Conservation (phyloP, 2,888 invertebrate genomes). For the Amblyjoppa proteus region DNA sequence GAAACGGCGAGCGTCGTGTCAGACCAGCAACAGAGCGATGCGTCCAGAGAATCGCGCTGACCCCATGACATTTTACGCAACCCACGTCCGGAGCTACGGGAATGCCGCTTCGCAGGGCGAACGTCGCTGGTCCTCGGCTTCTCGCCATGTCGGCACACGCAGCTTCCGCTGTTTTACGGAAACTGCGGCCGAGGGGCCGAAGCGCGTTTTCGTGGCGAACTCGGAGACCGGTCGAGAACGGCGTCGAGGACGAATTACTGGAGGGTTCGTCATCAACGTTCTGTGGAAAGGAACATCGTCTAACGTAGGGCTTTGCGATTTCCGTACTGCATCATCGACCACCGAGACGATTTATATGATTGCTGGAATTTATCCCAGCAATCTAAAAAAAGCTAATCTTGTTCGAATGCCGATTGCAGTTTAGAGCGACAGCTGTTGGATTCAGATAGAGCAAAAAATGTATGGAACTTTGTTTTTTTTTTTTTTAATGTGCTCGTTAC, state of each 20-base stretch:
- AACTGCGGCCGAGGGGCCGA: conserved; percentile 60
- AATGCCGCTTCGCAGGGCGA: conserved; percentile 10
- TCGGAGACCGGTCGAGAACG: not conserved
- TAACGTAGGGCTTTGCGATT: not conserved
- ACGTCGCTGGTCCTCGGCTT: conserved; percentile 11
- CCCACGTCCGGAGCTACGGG: conserved; percentile 23
- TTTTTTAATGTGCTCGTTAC: no score
- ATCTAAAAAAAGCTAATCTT: no score
- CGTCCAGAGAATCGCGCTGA: conserved; percentile 69
- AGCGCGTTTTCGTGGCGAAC: not conserved
- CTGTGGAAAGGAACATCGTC: not conserved
- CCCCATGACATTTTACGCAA: conserved; percentile 69
- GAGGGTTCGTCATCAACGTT: not conserved
- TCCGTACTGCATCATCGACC: not conserved
- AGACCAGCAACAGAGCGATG: conserved; percentile 29
- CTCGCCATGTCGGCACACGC: conserved; percentile 73
- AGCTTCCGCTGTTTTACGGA: conserved; percentile 78
- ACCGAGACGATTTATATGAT: no score
- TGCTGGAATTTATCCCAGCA: no score
- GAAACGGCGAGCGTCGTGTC: conserved; percentile 45
- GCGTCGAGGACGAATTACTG: conserved; percentile 9
- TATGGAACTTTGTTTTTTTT: no score
- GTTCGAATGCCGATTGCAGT: no score
- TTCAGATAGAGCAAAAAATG: no score
- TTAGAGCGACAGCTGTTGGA: no score